phyloP scores from a whole-genome alignment of 2,113 vertebrate species.

The Copsychus sechellarum region DNA sequence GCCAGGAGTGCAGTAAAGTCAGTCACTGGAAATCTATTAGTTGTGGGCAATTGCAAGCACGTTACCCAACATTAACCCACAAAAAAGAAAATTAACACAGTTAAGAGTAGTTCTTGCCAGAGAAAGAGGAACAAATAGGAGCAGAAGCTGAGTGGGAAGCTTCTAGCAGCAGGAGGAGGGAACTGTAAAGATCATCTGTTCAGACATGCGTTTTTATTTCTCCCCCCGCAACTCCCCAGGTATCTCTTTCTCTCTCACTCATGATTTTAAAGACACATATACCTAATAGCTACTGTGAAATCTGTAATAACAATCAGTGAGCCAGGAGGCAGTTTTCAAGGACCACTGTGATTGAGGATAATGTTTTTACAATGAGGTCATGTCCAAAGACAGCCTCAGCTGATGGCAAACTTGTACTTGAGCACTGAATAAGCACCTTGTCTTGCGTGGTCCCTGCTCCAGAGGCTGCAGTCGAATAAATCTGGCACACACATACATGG shows the following conservation, averaged over 20 bases:
- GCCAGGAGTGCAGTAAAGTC: conserved; percentile 29
- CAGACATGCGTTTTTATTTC: conserved; percentile 24
- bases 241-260: not conserved
- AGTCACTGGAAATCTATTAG: conserved; percentile 47
- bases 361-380: conserved; percentile 57
- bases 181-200: conserved; percentile 63
- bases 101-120: conserved; percentile 45
- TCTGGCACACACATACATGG: not conserved
- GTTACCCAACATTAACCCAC: conserved; percentile 51
- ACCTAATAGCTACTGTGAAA: not conserved
- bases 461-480: not conserved
- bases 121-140: conserved; percentile 62
- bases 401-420: conserved; percentile 9
- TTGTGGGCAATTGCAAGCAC: conserved; percentile 11
- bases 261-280: conserved; percentile 8
- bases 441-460: not conserved
- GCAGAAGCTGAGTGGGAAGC: conserved; percentile 68
- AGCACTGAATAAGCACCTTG: conserved; percentile 46
- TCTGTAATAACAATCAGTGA: conserved; percentile 11
- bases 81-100: conserved; percentile 48
- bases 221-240: not conserved
- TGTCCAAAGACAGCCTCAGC: conserved; percentile 23
- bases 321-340: not conserved
- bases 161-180: conserved; percentile 41
- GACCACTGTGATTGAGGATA: conserved; percentile 9